Conservation (phyloP, 1,140 invertebrate species). For the Diorhabda elongata region DNA sequence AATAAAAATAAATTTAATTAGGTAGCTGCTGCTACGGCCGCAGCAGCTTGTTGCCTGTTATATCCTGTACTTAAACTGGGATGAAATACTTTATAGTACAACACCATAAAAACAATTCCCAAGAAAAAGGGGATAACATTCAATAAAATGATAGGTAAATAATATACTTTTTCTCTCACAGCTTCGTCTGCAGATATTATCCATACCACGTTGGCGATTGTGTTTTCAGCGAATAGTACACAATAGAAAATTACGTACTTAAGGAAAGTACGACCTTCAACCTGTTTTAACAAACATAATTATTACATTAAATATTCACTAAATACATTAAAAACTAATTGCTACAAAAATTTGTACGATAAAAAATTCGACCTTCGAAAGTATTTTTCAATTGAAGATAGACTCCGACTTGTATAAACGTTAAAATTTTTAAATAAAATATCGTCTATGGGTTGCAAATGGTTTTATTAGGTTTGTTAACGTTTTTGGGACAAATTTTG, state of each 20-base stretch:
- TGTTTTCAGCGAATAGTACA: slow-evolving; percentile 64
- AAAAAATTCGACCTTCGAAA: too few relatives aligned
- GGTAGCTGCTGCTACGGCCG: background rate
- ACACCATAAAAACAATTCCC: slow-evolving; percentile 66
- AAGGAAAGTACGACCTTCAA: slow-evolving; percentile 60
- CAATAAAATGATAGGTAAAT: slow-evolving; percentile 57
- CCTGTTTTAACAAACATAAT: background rate
- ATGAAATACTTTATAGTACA: slow-evolving; percentile 77
- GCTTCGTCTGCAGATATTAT: slow-evolving; percentile 48
- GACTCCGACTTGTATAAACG: too few relatives aligned
- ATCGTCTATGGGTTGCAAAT: too few relatives aligned
- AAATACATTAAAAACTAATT: too few relatives aligned
- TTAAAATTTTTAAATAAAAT: too few relatives aligned
- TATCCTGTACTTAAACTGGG: slow-evolving; percentile 49
- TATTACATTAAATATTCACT: too few relatives aligned
- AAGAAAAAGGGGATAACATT: slow-evolving; percentile 64
- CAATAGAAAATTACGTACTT: slow-evolving; percentile 63
- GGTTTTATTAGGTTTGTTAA: too few relatives aligned
- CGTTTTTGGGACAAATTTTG: too few relatives aligned
- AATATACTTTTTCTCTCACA: slow-evolving; percentile 53
- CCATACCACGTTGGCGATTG: slow-evolving; percentile 58
- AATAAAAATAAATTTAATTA: too few relatives aligned
- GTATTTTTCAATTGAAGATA: too few relatives aligned
- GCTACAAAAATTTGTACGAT: too few relatives aligned
- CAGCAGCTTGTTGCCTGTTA: slow-evolving; percentile 22